Evolutionary conservation across 2,113 vertebrate genomes (phyloP).

Genomic region (Rhynchomys soricoides): DNA sequence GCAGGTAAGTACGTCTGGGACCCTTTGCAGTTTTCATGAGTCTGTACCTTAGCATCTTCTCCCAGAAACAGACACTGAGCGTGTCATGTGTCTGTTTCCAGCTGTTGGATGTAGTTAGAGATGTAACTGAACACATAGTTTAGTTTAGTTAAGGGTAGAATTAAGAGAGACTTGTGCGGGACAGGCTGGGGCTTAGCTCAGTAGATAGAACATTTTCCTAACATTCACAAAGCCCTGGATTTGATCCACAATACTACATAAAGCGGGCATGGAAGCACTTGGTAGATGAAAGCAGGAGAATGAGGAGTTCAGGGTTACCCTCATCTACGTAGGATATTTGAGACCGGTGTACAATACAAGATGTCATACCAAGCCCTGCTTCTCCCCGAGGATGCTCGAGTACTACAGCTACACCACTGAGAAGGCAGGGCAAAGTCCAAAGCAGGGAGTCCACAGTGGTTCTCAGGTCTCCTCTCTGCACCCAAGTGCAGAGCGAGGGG

Average conservation of each 20-base stretch:
- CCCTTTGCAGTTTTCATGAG: neutral
- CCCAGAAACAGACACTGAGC: conserved; percentile 1
- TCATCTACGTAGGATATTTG: neutral
- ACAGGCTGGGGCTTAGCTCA: neutral
- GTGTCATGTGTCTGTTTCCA: neutral
- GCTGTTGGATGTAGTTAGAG: conserved; percentile 25
- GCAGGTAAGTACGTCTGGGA: conserved; percentile 85
- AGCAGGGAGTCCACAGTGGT: no score
- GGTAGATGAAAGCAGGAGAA: neutral
- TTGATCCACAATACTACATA: neutral
- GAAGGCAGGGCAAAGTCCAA: no score
- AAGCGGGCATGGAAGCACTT: neutral
- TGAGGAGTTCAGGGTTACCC: neutral
- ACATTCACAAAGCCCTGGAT: neutral
- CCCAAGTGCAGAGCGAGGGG: no score
- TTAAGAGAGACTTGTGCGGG: neutral
- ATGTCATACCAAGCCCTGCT: no score
- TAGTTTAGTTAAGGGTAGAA: conserved; percentile 31
- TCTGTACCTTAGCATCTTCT: neutral
- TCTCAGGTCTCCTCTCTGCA: no score
- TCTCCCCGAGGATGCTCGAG: no score
- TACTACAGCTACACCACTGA: no score
- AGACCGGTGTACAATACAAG: neutral
- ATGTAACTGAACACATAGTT: conserved; percentile 32
- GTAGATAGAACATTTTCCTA: neutral